Conservation (phyloP, 1,140 invertebrate species). For the Gonatopus flavifemur region DNA sequence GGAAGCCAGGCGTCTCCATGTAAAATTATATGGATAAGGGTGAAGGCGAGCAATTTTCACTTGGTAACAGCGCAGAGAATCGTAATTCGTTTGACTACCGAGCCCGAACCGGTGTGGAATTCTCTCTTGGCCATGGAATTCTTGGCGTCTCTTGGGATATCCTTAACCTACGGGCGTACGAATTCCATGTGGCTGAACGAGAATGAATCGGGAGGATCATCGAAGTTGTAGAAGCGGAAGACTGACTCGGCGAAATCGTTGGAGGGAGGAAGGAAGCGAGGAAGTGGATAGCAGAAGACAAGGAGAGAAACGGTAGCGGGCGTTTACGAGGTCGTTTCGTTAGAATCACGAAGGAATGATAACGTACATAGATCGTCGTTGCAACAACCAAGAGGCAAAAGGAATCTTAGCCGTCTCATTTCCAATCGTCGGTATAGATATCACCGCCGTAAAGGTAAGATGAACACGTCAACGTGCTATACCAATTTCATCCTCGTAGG, state of each 20-base stretch:
- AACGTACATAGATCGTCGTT: too few relatives aligned
- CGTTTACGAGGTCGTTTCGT: constrained; percentile 26
- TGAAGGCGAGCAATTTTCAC: constrained; percentile 12
- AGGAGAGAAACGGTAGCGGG: neutral
- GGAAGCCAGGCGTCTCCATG: too few relatives aligned
- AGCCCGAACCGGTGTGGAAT: constrained; percentile 1
- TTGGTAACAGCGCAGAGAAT: constrained; percentile 9
- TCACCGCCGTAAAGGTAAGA: too few relatives aligned
- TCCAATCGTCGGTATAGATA: too few relatives aligned
- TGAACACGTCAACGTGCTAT: too few relatives aligned
- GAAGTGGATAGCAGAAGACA: neutral
- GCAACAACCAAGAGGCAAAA: too few relatives aligned
- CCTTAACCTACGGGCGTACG: neutral
- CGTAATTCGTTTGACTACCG: constrained; percentile 7
- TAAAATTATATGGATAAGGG: too few relatives aligned
- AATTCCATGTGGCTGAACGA: too few relatives aligned
- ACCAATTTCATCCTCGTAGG: too few relatives aligned
- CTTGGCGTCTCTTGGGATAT: neutral
- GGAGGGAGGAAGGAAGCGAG: constrained; percentile 10
- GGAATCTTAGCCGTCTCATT: too few relatives aligned
- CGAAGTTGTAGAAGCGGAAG: neutral
- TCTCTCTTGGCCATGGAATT: neutral
- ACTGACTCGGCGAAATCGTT: neutral
- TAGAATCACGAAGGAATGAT: constrained; percentile 11
- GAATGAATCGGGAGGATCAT: constrained; percentile 8